These are phyloP conservation scores for Maniola jurtina DNA, from an alignment of 1,140 invertebrate species.

Conservation along the genomic window DNA sequence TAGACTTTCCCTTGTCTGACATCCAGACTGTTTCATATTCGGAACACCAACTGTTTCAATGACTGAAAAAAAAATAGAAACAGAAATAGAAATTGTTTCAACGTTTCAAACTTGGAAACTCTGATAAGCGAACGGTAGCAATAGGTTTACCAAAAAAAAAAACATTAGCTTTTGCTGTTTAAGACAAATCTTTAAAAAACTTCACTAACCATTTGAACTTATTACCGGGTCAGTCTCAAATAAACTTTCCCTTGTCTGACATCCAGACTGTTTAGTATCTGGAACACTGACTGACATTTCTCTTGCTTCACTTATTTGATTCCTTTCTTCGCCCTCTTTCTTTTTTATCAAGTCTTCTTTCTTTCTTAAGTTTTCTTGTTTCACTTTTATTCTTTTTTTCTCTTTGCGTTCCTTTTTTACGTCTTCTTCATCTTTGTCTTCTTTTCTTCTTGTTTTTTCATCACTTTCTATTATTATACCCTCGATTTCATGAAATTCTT, in stretches of 20 bases:
- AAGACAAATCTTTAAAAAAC: not conserved
- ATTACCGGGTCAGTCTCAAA: slow-evolving; percentile 79
- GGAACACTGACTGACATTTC: slow-evolving; percentile 72
- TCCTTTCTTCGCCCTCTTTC: slow-evolving; percentile 50
- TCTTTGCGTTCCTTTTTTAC: not conserved
- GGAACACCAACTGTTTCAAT: slow-evolving; percentile 61
- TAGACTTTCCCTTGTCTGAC: slow-evolving; percentile 88
- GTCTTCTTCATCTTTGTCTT: not conserved
- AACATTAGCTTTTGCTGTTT: not conserved
- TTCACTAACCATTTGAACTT: slow-evolving; percentile 60
- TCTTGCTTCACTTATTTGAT: slow-evolving; percentile 62
- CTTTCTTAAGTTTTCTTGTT: slow-evolving; percentile 49
- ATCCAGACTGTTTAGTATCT: slow-evolving; percentile 88
- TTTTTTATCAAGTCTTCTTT: slow-evolving; percentile 62
- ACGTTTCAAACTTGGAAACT: too few relatives aligned
- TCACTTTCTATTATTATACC: not conserved
- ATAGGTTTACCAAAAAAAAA: too few relatives aligned
- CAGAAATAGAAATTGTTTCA: too few relatives aligned
- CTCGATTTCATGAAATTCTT: not conserved
- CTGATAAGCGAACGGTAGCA: too few relatives aligned
- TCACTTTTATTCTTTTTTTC: not conserved
- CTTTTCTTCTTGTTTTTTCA: not conserved
- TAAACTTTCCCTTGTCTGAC: slow-evolving; percentile 88
- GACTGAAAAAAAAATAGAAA: too few relatives aligned
- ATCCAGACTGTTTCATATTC: slow-evolving; percentile 88